phyloP scores from a whole-genome alignment of 2,888 invertebrate species.

The Leptopilina drosophilae region DNA sequence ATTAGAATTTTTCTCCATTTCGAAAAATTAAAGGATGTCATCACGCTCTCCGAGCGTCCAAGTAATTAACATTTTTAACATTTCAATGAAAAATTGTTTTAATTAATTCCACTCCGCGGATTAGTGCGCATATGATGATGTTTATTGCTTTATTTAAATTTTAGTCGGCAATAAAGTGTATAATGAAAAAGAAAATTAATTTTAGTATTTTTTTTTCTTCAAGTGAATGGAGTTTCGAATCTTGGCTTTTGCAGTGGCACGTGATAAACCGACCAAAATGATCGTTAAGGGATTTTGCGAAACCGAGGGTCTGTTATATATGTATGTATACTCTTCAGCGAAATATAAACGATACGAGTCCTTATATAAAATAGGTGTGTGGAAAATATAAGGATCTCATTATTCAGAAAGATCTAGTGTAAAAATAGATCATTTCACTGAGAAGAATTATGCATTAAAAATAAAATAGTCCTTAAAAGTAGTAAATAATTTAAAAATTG shows the following conservation, averaged over 20 bases:
- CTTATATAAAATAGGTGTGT: too few relatives aligned
- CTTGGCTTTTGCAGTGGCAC: conserved; percentile 3
- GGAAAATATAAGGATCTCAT: background rate
- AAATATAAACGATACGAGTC: conserved; percentile 7
- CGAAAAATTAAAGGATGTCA: conserved; percentile 8
- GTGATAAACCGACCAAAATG: conserved; percentile 32
- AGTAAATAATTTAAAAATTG: too few relatives aligned
- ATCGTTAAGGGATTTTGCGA: conserved; percentile 17
- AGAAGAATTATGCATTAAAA: too few relatives aligned
- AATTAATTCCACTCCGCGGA: background rate
- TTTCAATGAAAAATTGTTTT: conserved; percentile 1
- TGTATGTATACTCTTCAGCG: background rate
- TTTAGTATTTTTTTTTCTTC: background rate
- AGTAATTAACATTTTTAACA: conserved; percentile 9
- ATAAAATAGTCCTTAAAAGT: too few relatives aligned
- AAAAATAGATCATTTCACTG: too few relatives aligned
- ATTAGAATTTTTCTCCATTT: conserved; percentile 21
- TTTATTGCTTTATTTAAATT: background rate
- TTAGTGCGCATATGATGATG: background rate
- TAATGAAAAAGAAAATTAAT: background rate
- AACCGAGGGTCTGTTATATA: background rate
- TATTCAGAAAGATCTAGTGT: too few relatives aligned
- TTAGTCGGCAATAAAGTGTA: background rate
- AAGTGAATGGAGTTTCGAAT: background rate
- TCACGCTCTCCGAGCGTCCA: background rate